Conservation (phyloP, 2,888 invertebrate genomes). For the Plebejus argus region DNA sequence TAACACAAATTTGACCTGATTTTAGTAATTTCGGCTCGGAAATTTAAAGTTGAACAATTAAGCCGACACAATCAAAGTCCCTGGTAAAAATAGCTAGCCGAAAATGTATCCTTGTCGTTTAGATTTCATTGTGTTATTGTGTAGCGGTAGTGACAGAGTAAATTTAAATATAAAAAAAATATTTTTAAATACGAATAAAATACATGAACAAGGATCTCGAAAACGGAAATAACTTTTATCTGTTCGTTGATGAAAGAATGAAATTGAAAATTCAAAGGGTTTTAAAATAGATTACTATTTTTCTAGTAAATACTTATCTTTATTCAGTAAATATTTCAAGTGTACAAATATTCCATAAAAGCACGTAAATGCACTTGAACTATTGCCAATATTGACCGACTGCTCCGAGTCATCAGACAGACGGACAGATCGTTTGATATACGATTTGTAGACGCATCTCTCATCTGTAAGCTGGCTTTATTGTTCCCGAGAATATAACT, state of each 20-base stretch:
- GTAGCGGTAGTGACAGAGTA: not conserved
- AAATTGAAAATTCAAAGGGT: not conserved
- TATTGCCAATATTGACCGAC: not conserved
- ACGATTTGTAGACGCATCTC: conserved; percentile 14
- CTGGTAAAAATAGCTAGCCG: not conserved
- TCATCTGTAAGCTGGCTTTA: conserved; percentile 22
- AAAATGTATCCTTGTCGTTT: not conserved
- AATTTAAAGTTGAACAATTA: not conserved
- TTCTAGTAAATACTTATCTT: not conserved
- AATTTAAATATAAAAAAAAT: not conserved
- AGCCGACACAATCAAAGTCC: not conserved
- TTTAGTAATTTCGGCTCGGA: not conserved
- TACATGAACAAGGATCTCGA: not conserved
- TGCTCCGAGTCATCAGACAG: not conserved
- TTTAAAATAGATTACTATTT: not conserved
- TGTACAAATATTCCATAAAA: not conserved
- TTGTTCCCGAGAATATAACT: conserved; percentile 18
- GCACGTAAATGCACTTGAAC: not conserved
- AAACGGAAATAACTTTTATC: not conserved
- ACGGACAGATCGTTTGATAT: not conserved
- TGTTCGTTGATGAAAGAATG: not conserved
- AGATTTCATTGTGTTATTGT: not conserved
- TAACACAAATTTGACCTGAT: not conserved
- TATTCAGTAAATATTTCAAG: not conserved
- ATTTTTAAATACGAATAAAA: not conserved